Percentiles rank a stretch among this genome's conserved stretches.
Conservation (phyloP, 2,113 vertebrate species). For the Nycticryphes semicollaris region DNA sequence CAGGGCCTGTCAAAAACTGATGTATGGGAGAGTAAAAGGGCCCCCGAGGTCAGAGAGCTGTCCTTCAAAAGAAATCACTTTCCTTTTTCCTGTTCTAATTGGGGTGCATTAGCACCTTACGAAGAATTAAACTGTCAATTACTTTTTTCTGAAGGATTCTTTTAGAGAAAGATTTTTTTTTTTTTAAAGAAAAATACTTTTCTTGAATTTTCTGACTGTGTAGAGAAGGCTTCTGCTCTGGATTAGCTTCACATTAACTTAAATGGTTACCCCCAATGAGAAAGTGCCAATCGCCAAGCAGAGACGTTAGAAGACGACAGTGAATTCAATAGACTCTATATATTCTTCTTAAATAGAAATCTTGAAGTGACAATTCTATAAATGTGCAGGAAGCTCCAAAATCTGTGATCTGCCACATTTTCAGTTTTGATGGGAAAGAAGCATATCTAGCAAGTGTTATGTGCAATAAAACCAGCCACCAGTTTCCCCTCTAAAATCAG, state of each 20-base stretch:
- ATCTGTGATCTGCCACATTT: neutral
- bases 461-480: neutral
- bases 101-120: slow-evolving; percentile 2
- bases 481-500: neutral
- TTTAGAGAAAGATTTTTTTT: neutral
- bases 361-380: neutral
- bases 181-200: neutral
- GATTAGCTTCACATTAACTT: neutral
- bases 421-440: neutral
- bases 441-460: neutral
- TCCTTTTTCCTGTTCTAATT: slow-evolving; percentile 30
- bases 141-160: neutral
- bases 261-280: neutral
- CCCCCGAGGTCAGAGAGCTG: slow-evolving; percentile 20
- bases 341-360: neutral
- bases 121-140: neutral
- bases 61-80: slow-evolving; percentile 44
- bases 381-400: neutral
- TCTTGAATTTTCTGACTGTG: neutral
- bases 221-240: neutral
- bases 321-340: neutral
- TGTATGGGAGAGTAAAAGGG: neutral
- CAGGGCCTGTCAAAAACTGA: slow-evolving; percentile 35
- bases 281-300: neutral
- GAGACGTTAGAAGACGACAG: neutral